A percentile compares a stretch with the other conserved stretches of the same genome.
Evolutionary conservation across 92 coral and sea anemone genomes (phyloP).

Genomic region (Zoanthus gigantus): DNA sequence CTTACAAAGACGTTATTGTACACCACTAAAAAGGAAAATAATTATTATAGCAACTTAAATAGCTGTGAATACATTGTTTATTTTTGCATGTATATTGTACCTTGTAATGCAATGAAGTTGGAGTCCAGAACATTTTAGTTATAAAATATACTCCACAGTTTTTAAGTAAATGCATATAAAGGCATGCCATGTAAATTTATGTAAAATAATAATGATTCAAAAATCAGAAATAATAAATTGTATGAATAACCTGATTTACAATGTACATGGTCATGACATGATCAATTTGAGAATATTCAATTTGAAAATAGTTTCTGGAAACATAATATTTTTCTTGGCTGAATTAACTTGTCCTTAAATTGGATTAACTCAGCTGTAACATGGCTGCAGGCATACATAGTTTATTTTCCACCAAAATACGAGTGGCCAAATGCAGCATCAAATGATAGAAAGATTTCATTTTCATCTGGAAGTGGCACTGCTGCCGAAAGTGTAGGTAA

Average conservation of each 20-base stretch:
- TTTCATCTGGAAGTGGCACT: constrained; percentile 19
- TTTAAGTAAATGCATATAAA: background rate
- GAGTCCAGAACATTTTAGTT: no score
- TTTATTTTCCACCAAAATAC: background rate
- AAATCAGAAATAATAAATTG: background rate
- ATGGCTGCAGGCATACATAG: background rate
- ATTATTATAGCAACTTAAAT: no score
- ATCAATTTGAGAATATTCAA: background rate
- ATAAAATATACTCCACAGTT: no score
- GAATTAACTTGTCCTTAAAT: background rate
- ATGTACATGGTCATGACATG: background rate
- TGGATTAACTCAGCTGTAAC: background rate
- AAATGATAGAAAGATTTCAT: constrained; percentile 5
- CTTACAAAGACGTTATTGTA: no score
- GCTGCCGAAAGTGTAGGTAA: constrained; percentile 15
- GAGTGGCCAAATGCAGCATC: constrained; percentile 23
- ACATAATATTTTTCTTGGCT: background rate
- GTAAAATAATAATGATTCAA: background rate
- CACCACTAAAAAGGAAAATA: no score
- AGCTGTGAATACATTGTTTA: no score
- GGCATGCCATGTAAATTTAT: constrained; percentile 3
- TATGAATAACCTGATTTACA: constrained; percentile 1
- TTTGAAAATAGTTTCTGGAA: background rate
- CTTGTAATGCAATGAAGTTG: no score
- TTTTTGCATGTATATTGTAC: no score